These are phyloP conservation scores for Rhamnusium bicolor DNA, from an alignment of 2,888 invertebrate species.

Conservation along the genomic window DNA sequence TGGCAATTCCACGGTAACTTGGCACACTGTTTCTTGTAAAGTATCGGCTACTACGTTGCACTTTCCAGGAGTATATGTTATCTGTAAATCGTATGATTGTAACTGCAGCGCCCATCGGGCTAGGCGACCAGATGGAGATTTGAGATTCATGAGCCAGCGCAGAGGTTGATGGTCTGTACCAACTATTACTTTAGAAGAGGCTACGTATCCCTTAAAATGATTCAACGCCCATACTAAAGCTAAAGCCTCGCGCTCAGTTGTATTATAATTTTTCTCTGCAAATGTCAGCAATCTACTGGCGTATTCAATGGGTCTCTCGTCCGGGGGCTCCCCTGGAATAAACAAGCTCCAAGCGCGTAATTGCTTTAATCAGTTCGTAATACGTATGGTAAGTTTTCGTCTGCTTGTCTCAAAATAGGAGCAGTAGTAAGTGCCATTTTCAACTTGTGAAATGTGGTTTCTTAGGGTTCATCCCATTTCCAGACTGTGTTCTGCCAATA, in stretches of 20 bases:
- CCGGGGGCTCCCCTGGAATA: conserved; percentile 38
- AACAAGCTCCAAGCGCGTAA: conserved; percentile 39
- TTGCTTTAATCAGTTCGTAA: conserved; percentile 43
- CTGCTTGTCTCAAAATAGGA: conserved; percentile 28
- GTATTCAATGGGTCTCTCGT: conserved; percentile 43
- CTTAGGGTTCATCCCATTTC: conserved; percentile 33
- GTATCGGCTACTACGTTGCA: too few species aligned
- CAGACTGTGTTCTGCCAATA: conserved; percentile 31
- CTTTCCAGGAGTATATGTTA: too few species aligned
- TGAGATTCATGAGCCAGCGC: too few species aligned
- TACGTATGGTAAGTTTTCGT: conserved; percentile 29
- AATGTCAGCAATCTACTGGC: conserved; percentile 34
- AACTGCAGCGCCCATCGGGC: too few species aligned
- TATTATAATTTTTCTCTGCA: conserved; percentile 41
- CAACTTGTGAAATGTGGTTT: conserved; percentile 16
- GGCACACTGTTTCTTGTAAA: too few species aligned
- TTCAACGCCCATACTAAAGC: conserved; percentile 48
- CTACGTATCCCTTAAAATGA: conserved; percentile 62
- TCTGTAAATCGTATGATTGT: too few species aligned
- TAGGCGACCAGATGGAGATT: too few species aligned
- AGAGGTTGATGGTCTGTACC: too few species aligned
- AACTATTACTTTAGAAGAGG: too few species aligned
- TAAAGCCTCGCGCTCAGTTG: conserved; percentile 47
- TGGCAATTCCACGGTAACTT: too few species aligned
- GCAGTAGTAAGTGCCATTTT: conserved; percentile 22